Conservation (phyloP, 37 sponge, comb jelly and placozoan species). For the Halisarca cf. caerulea region DNA sequence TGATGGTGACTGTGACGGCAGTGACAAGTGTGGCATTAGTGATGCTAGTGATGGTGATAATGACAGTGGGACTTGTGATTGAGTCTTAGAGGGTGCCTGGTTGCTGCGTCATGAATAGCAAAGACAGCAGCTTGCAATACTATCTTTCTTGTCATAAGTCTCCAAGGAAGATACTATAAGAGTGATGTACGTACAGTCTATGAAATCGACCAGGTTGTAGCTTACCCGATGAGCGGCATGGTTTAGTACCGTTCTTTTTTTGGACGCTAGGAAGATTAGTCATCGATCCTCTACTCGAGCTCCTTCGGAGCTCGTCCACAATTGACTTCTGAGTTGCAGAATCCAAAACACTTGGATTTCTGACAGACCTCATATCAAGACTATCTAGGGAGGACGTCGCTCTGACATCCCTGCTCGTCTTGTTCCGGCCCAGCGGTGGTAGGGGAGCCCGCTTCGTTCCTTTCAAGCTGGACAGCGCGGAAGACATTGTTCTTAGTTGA, state of each 20-base stretch:
- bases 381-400: not conserved
- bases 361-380: not conserved
- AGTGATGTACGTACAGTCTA: too few relatives aligned
- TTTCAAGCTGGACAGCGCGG: constrained; percentile 54
- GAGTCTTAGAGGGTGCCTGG: too few relatives aligned
- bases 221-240: not conserved
- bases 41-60: too few relatives aligned
- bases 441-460: constrained; percentile 65
- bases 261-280: constrained; percentile 4
- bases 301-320: not conserved
- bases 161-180: too few relatives aligned
- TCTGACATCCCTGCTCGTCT: not conserved
- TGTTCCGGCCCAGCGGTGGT: constrained; percentile 21
- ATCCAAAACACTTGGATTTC: not conserved
- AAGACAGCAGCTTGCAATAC: too few relatives aligned
- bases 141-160: too few relatives aligned
- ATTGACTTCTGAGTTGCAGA: not conserved
- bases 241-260: not conserved
- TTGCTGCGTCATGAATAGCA: too few relatives aligned
- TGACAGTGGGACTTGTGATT: too few relatives aligned
- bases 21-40: too few relatives aligned
- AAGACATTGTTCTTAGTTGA: constrained; percentile 51
- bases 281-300: not conserved
- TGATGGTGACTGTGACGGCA: too few relatives aligned
- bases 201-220: too few relatives aligned